A percentile compares a stretch with the other conserved stretches of the same genome.
These are phyloP conservation scores for Lydus trimaculatus DNA, from an alignment of 2,888 invertebrate species.

Conservation along the genomic window DNA sequence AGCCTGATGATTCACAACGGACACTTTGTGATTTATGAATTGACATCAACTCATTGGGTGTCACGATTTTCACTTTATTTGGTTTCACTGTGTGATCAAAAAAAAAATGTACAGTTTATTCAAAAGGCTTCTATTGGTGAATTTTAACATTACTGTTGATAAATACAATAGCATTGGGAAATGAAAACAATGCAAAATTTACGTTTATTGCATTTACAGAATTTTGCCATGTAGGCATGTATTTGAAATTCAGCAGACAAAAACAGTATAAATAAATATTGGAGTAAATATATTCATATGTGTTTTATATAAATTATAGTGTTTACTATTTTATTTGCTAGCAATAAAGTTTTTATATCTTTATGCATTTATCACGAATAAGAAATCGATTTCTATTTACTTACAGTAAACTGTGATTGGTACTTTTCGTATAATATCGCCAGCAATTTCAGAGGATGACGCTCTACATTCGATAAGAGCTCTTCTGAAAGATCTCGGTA, in stretches of 20 bases:
- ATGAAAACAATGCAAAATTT: conserved; percentile 47
- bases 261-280: conserved; percentile 2
- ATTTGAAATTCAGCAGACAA: background rate
- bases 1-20: conserved; percentile 82
- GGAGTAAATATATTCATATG: background rate
- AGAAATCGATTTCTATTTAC: conserved; percentile 36
- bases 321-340: background rate
- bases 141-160: conserved; percentile 42
- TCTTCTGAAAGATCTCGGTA: conserved; percentile 77
- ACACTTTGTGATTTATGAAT: conserved; percentile 77
- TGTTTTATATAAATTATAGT: background rate
- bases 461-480: conserved; percentile 80
- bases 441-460: conserved; percentile 74
- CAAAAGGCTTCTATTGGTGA: conserved; percentile 20
- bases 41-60: conserved; percentile 74
- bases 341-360: conserved; percentile 3
- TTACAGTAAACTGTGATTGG: conserved; percentile 74
- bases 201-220: conserved; percentile 43
- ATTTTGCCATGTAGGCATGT: conserved; percentile 27
- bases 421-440: conserved; percentile 75
- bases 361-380: background rate
- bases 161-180: conserved; percentile 39
- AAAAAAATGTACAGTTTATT: conserved; percentile 24
- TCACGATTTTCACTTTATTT: conserved; percentile 75
- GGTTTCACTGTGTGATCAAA: conserved; percentile 73